Conservation (phyloP, 2,797 vertebrate species). For the Gila robusta region DNA sequence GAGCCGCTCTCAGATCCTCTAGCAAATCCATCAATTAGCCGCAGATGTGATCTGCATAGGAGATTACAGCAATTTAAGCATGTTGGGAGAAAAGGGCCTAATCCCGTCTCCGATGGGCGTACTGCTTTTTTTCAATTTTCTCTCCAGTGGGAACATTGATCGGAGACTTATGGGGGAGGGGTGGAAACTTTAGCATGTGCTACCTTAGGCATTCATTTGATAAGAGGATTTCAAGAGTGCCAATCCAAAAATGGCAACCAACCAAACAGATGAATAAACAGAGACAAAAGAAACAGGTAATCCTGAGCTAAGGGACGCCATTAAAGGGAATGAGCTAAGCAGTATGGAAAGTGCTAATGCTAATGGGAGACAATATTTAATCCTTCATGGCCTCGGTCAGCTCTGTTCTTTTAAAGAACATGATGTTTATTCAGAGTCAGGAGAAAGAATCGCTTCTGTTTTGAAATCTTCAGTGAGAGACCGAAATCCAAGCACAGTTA, state of each 20-base stretch:
- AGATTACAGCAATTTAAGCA: conserved; percentile 81
- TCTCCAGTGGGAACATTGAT: conserved; percentile 64
- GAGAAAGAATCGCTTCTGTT: conserved; percentile 76
- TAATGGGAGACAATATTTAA: conserved; percentile 16
- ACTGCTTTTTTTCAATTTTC: conserved; percentile 74
- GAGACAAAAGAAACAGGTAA: conserved; percentile 42
- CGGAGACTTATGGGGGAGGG: conserved; percentile 29
- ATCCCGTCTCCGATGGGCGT: conserved; percentile 77
- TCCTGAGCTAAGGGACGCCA: conserved; percentile 38
- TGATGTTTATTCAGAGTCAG: conserved; percentile 75
- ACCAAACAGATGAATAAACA: conserved; percentile 31
- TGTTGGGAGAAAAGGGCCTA: conserved; percentile 74
- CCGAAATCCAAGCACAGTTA: not conserved
- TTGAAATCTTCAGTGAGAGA: conserved; percentile 67
- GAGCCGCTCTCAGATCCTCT: conserved; percentile 74
- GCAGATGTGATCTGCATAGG: conserved; percentile 83
- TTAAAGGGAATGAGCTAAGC: conserved; percentile 59
- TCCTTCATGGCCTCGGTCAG: conserved; percentile 62
- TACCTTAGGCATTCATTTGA: conserved; percentile 26
- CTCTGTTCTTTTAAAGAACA: conserved; percentile 74
- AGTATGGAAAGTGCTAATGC: conserved; percentile 45
- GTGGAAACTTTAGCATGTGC: conserved; percentile 22
- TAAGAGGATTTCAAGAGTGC: conserved; percentile 33
- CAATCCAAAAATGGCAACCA: conserved; percentile 34
- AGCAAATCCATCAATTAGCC: conserved; percentile 84